Conservation (phyloP, 2,888 invertebrate species). For the Hypselothyrea guttata region DNA sequence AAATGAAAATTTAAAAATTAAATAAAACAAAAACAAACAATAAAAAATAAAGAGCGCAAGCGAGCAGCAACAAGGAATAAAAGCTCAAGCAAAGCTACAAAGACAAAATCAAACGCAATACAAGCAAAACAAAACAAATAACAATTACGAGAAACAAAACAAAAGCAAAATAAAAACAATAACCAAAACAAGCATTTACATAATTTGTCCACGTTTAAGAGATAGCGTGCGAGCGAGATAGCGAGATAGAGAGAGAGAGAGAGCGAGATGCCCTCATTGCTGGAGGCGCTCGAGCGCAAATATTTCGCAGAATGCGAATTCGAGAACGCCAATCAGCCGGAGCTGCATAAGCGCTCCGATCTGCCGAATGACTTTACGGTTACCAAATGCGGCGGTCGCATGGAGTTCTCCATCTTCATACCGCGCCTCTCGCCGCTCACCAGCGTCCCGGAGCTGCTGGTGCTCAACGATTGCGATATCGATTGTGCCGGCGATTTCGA, state of each 20-base stretch:
- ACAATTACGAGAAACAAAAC: too few species aligned
- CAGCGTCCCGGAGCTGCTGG: constrained; percentile 91
- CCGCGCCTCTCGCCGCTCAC: constrained; percentile 90
- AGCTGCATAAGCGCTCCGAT: constrained; percentile 71
- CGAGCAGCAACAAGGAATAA: too few species aligned
- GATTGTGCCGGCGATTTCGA: constrained; percentile 93
- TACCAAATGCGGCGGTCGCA: constrained; percentile 68
- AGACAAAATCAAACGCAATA: neutral
- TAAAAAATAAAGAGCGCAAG: too few species aligned
- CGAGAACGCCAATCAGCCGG: constrained; percentile 84
- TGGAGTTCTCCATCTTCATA: constrained; percentile 91
- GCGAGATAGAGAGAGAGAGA: too few species aligned
- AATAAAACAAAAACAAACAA: too few species aligned
- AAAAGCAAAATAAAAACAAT: constrained; percentile 24
- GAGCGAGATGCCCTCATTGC: constrained; percentile 90
- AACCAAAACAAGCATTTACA: constrained; percentile 50
- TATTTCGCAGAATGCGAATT: constrained; percentile 84
- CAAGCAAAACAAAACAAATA: constrained; percentile 8
- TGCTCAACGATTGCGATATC: constrained; percentile 95
- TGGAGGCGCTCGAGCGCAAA: constrained; percentile 94
- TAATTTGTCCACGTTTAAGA: constrained; percentile 30
- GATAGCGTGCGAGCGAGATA: too few species aligned
- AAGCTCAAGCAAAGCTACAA: neutral
- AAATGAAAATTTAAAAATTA: neutral
- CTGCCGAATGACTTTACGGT: constrained; percentile 70